Evolutionary conservation across 2,888 invertebrate species (phyloP), one percentile per base, ranked within the genome.

Genomic region (Agrochola litura): DNA sequence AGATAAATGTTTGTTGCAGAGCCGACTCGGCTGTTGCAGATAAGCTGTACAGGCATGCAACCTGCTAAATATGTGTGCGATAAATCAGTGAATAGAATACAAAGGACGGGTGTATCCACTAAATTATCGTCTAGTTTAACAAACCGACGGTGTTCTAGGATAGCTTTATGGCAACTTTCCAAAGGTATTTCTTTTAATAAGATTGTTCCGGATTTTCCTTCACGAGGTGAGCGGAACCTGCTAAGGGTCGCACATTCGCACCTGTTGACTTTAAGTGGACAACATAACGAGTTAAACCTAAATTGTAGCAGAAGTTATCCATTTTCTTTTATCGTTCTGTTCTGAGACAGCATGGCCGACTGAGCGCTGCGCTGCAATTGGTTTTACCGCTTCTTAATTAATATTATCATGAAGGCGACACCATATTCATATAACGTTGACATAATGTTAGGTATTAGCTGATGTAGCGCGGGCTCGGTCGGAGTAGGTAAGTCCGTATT

Each of bases 1-100:
- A 90, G 93, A 94, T 94, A 93, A 90, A 88, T 88, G 89, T 88
- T 79, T 83, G 87, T 86, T 87, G 89, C 90, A 86, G 83, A 88
- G 87, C 88, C 88, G 89, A 84, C 87, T 88, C 82, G 87, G 78
- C 83, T 83, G 86, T 90, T 86, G 76, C 82, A 84, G 93, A 94
- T 93, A 93, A 92, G 89, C 90, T 76, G 76, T 79, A 81, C 88
- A 84, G 90, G 92, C 91, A 92, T 92, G 91, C 90, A 87, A 89
- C 89, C 84, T 88, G 89, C 88, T 92, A 92, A 92, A 91, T 92
- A 93, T 91, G 91, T 92, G 88, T 83, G 81, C 86, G 88, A 93
- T 92, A 92, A 92, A 93, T 93, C 92, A 89, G 82, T 86, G 85
- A 90, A 90, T 85, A 88, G 89, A 90, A 89, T 86, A 90, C 85